Percentiles rank a stretch among this genome's conserved stretches.
These are phyloP conservation scores for Ormia ochracea DNA, from an alignment of 2,888 invertebrate genomes.

Conservation along the genomic window DNA sequence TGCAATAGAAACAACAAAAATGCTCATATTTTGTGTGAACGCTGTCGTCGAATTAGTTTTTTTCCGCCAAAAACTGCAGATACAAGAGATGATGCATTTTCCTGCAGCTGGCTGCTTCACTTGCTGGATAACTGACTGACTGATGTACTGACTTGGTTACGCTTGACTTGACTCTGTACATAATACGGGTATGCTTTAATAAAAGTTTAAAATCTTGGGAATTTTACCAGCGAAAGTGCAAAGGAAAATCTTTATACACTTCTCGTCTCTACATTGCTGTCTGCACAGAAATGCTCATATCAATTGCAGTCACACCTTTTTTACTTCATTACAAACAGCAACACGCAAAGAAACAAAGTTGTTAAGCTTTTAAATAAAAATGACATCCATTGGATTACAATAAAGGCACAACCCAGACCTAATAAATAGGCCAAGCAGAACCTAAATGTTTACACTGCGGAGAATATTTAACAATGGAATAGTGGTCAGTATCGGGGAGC, in stretches of 20 bases:
- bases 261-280: slow-evolving; percentile 16
- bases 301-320: background rate
- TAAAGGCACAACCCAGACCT: background rate
- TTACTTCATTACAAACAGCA: background rate
- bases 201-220: slow-evolving; percentile 54
- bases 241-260: slow-evolving; percentile 37
- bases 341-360: slow-evolving; percentile 43
- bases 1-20: background rate
- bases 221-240: slow-evolving; percentile 45
- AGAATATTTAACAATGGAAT: no score
- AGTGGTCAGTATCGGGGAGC: no score
- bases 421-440: background rate
- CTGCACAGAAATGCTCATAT: slow-evolving; percentile 36
- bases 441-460: no score
- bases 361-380: slow-evolving; percentile 48
- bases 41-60: background rate
- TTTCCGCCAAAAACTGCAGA: background rate
- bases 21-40: background rate
- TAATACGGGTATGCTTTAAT: slow-evolving; percentile 4
- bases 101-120: background rate
- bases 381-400: slow-evolving; percentile 31
- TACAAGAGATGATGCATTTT: slow-evolving; percentile 40
- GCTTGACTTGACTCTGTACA: slow-evolving; percentile 1
- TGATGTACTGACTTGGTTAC: background rate
- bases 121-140: background rate